These are phyloP conservation scores for Neodiprion lecontei DNA, from an alignment of 1,140 invertebrate genomes.

Conservation along the genomic window DNA sequence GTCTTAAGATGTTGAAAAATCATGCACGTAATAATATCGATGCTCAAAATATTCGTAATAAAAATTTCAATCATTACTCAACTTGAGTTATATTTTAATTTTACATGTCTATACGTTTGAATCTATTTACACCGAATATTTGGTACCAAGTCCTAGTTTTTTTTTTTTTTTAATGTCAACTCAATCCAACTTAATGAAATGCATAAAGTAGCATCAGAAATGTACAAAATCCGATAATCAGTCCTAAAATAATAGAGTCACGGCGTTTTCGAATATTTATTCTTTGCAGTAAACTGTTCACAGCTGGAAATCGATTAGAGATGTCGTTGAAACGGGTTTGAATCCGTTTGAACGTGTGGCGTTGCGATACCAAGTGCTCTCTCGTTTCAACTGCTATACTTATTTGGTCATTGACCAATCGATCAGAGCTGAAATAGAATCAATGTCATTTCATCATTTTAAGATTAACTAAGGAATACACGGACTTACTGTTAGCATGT, in stretches of 20 bases:
- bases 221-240: conserved; percentile 86
- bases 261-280: conserved; percentile 91
- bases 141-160: neutral
- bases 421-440: conserved; percentile 80
- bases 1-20: no score
- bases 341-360: conserved; percentile 86
- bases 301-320: conserved; percentile 86
- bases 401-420: conserved; percentile 95
- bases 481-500: no score
- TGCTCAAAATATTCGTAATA: no score
- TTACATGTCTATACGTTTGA: neutral
- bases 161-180: neutral
- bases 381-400: conserved; percentile 94
- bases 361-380: conserved; percentile 88
- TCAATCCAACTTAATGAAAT: conserved; percentile 68
- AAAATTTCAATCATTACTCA: no score
- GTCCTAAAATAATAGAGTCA: conserved; percentile 89
- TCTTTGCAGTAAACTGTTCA: conserved; percentile 90
- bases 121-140: conserved; percentile 3
- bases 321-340: conserved; percentile 93
- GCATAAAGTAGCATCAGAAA: conserved; percentile 85
- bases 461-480: neutral
- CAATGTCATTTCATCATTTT: conserved; percentile 26
- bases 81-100: no score
- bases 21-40: no score